These are phyloP conservation scores for Peromyscus maniculatus DNA, from an alignment of 2,113 vertebrate species.

Conservation along the genomic window DNA sequence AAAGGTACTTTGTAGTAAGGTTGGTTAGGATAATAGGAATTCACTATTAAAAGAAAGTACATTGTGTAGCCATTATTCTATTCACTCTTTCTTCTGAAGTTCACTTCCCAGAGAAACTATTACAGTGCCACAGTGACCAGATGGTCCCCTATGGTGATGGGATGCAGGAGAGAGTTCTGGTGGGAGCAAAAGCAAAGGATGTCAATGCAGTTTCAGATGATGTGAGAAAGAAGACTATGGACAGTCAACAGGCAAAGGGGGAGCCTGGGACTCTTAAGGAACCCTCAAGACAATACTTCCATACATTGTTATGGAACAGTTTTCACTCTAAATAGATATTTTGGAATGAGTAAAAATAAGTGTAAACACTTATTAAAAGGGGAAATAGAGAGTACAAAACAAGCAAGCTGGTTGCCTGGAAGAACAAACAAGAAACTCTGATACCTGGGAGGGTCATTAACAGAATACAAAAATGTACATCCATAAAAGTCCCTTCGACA, in stretches of 20 bases:
- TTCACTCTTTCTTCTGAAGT: not conserved
- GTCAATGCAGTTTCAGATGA: not conserved
- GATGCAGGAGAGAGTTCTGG: not conserved
- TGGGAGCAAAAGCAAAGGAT: not conserved
- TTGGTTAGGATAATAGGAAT: not conserved
- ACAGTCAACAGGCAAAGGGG: not conserved
- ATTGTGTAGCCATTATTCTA: not conserved
- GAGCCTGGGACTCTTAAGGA: not conserved
- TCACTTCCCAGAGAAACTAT: slow-evolving; percentile 3
- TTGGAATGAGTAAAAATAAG: slow-evolving; percentile 13
- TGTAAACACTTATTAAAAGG: not conserved
- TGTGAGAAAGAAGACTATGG: not conserved
- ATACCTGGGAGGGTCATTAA: not conserved
- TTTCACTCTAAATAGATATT: slow-evolving; percentile 35
- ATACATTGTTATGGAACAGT: not conserved
- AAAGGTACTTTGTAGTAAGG: not conserved
- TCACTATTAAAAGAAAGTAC: not conserved
- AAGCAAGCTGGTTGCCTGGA: not conserved
- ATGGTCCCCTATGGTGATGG: not conserved
- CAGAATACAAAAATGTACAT: slow-evolving; percentile 37
- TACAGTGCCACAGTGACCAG: not conserved
- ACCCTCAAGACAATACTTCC: not conserved
- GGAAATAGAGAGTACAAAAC: not conserved
- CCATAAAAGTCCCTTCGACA: not conserved
- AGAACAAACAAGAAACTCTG: not conserved